These are phyloP conservation scores for Campopleginae sp. DNA, from an alignment of 2,888 invertebrate species.

Conservation along the genomic window DNA sequence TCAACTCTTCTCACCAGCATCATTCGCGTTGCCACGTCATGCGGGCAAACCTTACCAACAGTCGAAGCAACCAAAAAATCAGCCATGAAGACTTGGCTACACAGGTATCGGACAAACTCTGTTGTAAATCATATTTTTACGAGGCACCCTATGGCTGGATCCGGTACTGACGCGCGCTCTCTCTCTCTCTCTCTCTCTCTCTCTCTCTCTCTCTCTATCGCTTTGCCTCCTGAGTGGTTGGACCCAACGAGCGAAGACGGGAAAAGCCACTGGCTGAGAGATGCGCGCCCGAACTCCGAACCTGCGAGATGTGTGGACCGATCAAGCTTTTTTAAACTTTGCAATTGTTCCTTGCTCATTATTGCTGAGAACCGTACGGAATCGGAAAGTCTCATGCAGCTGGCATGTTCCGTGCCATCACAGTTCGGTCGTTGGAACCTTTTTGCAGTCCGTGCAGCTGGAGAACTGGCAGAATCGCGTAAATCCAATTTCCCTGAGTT, in stretches of 20 bases:
- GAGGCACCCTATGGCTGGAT: constrained; percentile 78
- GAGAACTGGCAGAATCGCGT: neutral
- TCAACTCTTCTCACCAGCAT: constrained; percentile 18
- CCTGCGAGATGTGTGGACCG: constrained; percentile 68
- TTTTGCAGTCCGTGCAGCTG: neutral
- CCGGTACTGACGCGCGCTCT: constrained; percentile 59
- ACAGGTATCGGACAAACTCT: constrained; percentile 68
- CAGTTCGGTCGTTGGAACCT: neutral
- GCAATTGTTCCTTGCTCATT: constrained; percentile 73
- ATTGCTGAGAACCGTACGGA: constrained; percentile 20
- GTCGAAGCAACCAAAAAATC: constrained; percentile 48
- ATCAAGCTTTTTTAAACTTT: constrained; percentile 77
- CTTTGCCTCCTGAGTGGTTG: constrained; percentile 47
- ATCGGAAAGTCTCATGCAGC: neutral
- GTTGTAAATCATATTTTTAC: constrained; percentile 81
- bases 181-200: neutral
- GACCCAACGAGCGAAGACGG: constrained; percentile 6
- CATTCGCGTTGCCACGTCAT: constrained; percentile 33
- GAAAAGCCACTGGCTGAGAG: constrained; percentile 69
- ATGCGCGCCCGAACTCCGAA: constrained; percentile 75
- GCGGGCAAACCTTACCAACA: constrained; percentile 42
- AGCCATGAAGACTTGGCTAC: constrained; percentile 65
- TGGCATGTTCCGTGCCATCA: neutral
- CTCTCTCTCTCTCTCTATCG: neutral
- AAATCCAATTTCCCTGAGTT: neutral